These are phyloP conservation scores for Theocolax elegans DNA, from an alignment of 1,140 invertebrate species.

Conservation along the genomic window DNA sequence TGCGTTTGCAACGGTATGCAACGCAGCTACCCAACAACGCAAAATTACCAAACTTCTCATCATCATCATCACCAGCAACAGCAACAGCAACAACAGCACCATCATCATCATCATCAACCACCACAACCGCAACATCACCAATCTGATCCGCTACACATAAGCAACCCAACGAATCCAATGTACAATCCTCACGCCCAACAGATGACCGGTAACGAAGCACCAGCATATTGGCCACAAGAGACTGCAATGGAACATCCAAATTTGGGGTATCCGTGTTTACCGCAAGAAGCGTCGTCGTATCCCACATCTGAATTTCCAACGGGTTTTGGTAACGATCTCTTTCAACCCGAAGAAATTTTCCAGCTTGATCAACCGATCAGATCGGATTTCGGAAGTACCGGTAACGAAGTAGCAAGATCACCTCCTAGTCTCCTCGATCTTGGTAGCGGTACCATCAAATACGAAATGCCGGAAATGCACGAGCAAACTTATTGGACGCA, in stretches of 20 bases:
- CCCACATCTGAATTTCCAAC: slow-evolving; percentile 65
- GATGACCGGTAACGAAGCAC: slow-evolving; percentile 33
- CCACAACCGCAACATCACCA: neutral
- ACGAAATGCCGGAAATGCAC: slow-evolving; percentile 57
- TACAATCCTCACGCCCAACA: slow-evolving; percentile 19
- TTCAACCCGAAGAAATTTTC: slow-evolving; percentile 82
- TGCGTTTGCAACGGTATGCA: slow-evolving; percentile 66
- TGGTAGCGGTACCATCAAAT: slow-evolving; percentile 75
- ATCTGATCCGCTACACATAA: neutral
- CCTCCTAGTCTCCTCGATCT: slow-evolving; percentile 78
- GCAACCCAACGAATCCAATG: slow-evolving; percentile 8
- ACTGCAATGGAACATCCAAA: slow-evolving; percentile 50
- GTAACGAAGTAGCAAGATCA: slow-evolving; percentile 70
- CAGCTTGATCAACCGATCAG: slow-evolving; percentile 80
- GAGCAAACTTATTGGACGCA: slow-evolving; percentile 61
- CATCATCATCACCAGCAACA: neutral
- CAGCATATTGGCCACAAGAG: slow-evolving; percentile 59
- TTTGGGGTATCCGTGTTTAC: slow-evolving; percentile 50
- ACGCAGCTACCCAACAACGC: slow-evolving; percentile 44
- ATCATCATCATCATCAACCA: neutral
- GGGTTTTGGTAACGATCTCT: slow-evolving; percentile 73
- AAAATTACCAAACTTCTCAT: slow-evolving; percentile 44
- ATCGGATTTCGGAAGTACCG: slow-evolving; percentile 67
- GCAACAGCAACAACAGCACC: neutral
- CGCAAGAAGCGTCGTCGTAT: slow-evolving; percentile 59